phyloP scores from a whole-genome alignment of 2,797 vertebrate genomes.

The Allobates femoralis region DNA sequence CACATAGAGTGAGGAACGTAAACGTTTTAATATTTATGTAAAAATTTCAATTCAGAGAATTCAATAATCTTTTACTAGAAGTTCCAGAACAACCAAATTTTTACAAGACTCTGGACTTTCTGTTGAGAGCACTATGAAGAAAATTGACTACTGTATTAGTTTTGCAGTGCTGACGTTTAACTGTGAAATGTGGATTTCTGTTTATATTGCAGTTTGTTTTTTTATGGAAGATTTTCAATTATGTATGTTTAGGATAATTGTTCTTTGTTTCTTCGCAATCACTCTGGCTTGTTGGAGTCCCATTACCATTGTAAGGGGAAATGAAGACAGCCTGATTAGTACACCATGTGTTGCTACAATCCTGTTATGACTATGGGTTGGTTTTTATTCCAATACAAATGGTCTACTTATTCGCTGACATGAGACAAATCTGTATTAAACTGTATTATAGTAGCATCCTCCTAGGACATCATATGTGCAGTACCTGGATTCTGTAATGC shows the following conservation, averaged over 20 bases:
- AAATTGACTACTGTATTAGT: conserved; percentile 61
- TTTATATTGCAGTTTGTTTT: conserved; percentile 68
- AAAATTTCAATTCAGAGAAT: no score
- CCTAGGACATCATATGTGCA: not conserved
- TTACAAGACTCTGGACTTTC: conserved; percentile 46
- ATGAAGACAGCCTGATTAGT: conserved; percentile 80
- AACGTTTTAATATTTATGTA: no score
- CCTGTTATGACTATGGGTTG: not conserved
- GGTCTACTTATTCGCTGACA: not conserved
- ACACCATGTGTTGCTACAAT: not conserved
- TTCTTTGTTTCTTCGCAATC: conserved; percentile 64
- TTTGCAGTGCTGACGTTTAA: conserved; percentile 69
- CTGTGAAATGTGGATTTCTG: conserved; percentile 66
- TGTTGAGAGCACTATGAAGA: conserved; percentile 27
- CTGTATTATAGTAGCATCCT: not conserved
- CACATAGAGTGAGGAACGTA: no score
- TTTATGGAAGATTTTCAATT: conserved; percentile 67
- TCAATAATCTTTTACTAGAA: conserved; percentile 64
- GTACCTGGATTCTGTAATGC: not conserved
- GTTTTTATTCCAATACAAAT: not conserved
- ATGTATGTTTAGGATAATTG: conserved; percentile 75
- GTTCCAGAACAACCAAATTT: conserved; percentile 50
- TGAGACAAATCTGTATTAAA: not conserved
- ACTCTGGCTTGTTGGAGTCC: conserved; percentile 82
- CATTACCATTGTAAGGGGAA: conserved; percentile 74